phyloP scores from a whole-genome alignment of 2,888 invertebrate species.

The Tetropium fuscum region DNA sequence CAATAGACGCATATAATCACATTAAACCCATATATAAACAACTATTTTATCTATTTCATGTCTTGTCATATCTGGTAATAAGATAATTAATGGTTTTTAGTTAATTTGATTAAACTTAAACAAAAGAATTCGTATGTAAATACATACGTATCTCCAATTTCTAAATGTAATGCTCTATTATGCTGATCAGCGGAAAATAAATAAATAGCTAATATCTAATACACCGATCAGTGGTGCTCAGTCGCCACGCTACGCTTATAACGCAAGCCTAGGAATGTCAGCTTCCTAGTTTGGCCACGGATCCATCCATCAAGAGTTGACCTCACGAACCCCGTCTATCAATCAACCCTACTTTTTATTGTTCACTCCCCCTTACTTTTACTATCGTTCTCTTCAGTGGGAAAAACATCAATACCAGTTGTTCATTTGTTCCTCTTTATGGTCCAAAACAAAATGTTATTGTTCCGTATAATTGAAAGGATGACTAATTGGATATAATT shows the following conservation, averaged over 20 bases:
- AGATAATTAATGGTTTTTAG: no score
- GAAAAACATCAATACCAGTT: constrained; percentile 38
- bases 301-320: constrained; percentile 61
- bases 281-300: constrained; percentile 53
- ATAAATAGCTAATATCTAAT: no score
- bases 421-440: constrained; percentile 21
- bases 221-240: constrained; percentile 28
- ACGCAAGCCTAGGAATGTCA: constrained; percentile 45
- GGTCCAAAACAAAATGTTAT: constrained; percentile 17
- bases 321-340: constrained; percentile 59
- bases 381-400: constrained; percentile 34
- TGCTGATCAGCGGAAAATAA: no score
- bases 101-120: no score
- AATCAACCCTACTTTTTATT: constrained; percentile 61
- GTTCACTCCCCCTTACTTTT: constrained; percentile 49
- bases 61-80: no score
- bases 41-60: no score
- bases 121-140: no score
- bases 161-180: no score
- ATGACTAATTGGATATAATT: constrained; percentile 11
- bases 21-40: no score
- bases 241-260: constrained; percentile 26
- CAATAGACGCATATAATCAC: no score
- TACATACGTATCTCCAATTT: no score
- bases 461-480: constrained; percentile 19